Evolutionary conservation across 92 coral and sea anemone species (phyloP).

Genomic region (Porites divaricata): DNA sequence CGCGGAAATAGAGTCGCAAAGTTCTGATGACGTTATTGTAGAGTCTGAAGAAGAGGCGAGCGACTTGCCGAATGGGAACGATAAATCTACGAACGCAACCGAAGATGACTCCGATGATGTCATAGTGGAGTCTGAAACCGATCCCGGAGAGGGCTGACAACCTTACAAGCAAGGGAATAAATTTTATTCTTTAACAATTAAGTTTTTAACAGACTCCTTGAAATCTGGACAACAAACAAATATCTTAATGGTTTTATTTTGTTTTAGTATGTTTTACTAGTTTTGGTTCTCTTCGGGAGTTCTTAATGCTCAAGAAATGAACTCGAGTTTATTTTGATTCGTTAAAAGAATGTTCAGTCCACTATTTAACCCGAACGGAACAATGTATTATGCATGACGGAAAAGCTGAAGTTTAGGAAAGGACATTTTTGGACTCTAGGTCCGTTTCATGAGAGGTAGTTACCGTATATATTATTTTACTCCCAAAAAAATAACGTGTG

Average conservation of each 20-base stretch:
- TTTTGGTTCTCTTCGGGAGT: not conserved
- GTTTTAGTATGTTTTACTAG: no score
- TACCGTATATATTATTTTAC: not conserved
- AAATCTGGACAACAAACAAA: not conserved
- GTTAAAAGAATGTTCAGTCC: not conserved
- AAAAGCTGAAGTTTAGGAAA: not conserved
- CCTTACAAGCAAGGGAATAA: not conserved
- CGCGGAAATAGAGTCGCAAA: not conserved
- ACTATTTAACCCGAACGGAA: not conserved
- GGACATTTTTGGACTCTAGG: not conserved
- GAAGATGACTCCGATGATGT: conserved; percentile 39
- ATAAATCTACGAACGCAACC: not conserved
- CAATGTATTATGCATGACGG: not conserved
- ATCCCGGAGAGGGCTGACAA: not conserved
- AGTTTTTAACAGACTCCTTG: not conserved
- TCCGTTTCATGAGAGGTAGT: not conserved
- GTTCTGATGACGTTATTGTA: conserved; percentile 58
- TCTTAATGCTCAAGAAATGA: not conserved
- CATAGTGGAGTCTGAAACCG: conserved; percentile 27
- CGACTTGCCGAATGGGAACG: not conserved
- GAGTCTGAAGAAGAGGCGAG: conserved; percentile 35
- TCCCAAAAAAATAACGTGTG: not conserved
- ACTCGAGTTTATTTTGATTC: conserved; percentile 1
- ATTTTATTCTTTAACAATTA: not conserved
- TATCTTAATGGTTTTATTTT: not conserved